Evolutionary conservation across 2,113 vertebrate species (phyloP).

Genomic region (Tachysurus fulvidraco): DNA sequence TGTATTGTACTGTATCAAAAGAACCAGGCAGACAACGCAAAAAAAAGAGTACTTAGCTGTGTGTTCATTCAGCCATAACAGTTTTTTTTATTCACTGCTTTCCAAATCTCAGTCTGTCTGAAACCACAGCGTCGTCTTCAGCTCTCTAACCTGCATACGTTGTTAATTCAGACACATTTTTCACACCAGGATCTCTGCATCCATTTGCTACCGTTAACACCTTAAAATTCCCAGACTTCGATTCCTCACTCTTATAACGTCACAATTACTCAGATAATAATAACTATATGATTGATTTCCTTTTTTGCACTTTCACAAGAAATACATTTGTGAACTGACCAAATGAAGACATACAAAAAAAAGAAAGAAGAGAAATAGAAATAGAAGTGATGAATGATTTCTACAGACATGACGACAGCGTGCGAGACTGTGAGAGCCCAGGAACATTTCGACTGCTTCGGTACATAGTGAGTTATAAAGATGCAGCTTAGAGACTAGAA

Average conservation of each 20-base stretch:
- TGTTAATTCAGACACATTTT: background rate
- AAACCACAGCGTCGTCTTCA: slow-evolving; percentile 12
- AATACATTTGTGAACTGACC: slow-evolving; percentile 7
- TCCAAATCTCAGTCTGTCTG: background rate
- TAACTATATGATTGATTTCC: background rate
- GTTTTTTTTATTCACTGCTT: background rate
- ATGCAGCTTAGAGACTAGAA: background rate
- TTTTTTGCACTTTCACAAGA: background rate
- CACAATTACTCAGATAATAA: background rate
- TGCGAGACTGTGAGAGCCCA: background rate
- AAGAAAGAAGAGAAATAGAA: slow-evolving; percentile 17
- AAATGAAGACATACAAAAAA: slow-evolving; percentile 20
- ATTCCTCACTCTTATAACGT: background rate
- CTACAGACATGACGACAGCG: background rate
- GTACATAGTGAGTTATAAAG: background rate
- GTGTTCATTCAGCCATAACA: background rate
- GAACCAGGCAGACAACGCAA: background rate
- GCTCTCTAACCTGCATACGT: background rate
- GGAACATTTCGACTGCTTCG: background rate
- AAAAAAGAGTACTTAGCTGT: background rate
- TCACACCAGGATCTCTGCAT: background rate
- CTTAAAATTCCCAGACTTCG: background rate
- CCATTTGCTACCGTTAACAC: background rate
- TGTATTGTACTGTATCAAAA: too few relatives aligned
- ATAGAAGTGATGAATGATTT: slow-evolving; percentile 22